Evolutionary conservation across 2,888 invertebrate genomes (phyloP).

Genomic region (Epinotia ramella): DNA sequence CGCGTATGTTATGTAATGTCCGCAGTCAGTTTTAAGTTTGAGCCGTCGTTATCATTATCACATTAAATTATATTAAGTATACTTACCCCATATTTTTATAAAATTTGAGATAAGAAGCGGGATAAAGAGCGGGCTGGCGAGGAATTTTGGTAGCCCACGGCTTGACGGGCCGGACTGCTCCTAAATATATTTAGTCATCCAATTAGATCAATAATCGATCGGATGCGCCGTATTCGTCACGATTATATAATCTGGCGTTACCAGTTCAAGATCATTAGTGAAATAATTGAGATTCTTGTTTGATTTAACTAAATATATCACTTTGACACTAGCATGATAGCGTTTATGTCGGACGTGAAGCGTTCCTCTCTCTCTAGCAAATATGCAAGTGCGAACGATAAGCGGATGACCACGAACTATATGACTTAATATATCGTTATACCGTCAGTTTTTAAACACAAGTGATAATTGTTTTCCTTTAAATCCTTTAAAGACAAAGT

Average conservation of each 20-base stretch:
- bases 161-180: constrained; percentile 61
- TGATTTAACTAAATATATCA: background rate
- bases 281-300: background rate
- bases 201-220: constrained; percentile 48
- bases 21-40: constrained; percentile 27
- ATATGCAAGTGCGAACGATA: background rate
- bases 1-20: constrained; percentile 12
- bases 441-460: background rate
- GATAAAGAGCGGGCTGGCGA: constrained; percentile 57
- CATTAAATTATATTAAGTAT: constrained; percentile 44
- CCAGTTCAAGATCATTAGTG: constrained; percentile 18
- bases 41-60: constrained; percentile 41
- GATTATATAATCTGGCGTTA: constrained; percentile 1
- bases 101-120: constrained; percentile 59
- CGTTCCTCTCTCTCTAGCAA: background rate
- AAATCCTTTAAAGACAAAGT: constrained; percentile 17
- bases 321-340: too few species aligned
- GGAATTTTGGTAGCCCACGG: constrained; percentile 80
- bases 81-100: constrained; percentile 48
- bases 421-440: background rate
- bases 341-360: background rate
- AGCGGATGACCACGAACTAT: background rate
- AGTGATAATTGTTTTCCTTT: constrained; percentile 3
- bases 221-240: constrained; percentile 20
- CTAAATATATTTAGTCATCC: constrained; percentile 48